Evolutionary conservation across 92 coral and sea anemone species (phyloP).

Genomic region (Virgularia gustaviana): DNA sequence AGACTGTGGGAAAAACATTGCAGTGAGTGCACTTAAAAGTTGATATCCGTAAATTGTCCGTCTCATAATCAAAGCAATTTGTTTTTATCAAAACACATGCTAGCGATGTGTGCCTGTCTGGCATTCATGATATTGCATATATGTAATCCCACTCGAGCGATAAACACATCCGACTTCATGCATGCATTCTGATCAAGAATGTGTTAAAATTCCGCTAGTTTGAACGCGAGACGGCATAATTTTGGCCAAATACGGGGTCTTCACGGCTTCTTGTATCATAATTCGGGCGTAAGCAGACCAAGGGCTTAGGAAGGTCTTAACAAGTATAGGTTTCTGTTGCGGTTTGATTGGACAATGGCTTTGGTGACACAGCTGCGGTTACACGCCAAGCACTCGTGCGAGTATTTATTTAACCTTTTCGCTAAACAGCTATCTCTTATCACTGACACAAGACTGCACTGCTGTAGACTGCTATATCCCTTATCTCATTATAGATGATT

Average conservation of each 20-base stretch:
- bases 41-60: no score
- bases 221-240: not conserved
- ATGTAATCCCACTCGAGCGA: not conserved
- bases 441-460: not conserved
- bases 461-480: no score
- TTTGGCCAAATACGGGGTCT: not conserved
- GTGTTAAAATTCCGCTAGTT: not conserved
- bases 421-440: constrained; percentile 30
- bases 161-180: not conserved
- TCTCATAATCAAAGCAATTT: not conserved
- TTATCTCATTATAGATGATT: not conserved
- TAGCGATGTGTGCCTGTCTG: not conserved
- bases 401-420: constrained; percentile 34
- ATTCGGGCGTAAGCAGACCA: not conserved
- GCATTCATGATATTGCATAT: not conserved
- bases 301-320: not conserved
- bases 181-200: not conserved
- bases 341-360: constrained; percentile 18
- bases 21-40: no score
- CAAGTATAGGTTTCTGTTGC: constrained; percentile 3
- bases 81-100: not conserved
- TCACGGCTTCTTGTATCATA: not conserved
- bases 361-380: constrained; percentile 22
- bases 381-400: constrained; percentile 17
- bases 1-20: no score